Evolutionary conservation across 2,888 invertebrate species (phyloP), one percentile per base, ranked within the genome.

Genomic region (Thymelicus acteon): DNA sequence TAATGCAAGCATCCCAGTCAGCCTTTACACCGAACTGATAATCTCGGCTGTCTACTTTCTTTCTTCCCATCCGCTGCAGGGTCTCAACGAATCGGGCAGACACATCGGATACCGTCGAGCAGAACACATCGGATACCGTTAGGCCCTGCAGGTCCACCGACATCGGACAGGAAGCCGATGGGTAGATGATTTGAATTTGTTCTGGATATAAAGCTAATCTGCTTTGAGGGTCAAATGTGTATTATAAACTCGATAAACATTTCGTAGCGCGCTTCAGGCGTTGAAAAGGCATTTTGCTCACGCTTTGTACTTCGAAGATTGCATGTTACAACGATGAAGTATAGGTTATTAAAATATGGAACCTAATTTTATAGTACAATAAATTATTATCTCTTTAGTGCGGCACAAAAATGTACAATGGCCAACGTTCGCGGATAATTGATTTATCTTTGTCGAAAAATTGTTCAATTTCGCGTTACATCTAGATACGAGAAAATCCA

Each of bases 391-490:
- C 13, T 13, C 13, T 13, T 44, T n/a, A 44, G 12, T 44, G 44
- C 10, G 37, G 61, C 31, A 49, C 39, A 39, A 58, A 39, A 44
- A 52, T 49, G 15, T n/a, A 60, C 44, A 57, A 62, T 62, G 44
- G 44, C 4, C 52, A 39, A 63, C 60, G 24, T 19, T 52, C n/a
- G 62, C 52, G 5, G 24, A 7, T 49, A 58, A 31, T 63, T 72
- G 58, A 76, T 75, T 72, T 74, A 75, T 81, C 81, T 75, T 83
- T 86, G 85, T 86, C 85, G 81, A 77, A 79, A 85, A 89, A 89
- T 89, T 90, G 90, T 90, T 90, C 79, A 92, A 93, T 92, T 92
- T 90, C 78, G 88, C 92, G 85, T 91, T 85, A 85, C 88, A 92
- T 93, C 92, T 79, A 90, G 93, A 93, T 93, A 91, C 75, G 71